phyloP scores from a whole-genome alignment of 2,113 vertebrate genomes.

The Guaruba guarouba region DNA sequence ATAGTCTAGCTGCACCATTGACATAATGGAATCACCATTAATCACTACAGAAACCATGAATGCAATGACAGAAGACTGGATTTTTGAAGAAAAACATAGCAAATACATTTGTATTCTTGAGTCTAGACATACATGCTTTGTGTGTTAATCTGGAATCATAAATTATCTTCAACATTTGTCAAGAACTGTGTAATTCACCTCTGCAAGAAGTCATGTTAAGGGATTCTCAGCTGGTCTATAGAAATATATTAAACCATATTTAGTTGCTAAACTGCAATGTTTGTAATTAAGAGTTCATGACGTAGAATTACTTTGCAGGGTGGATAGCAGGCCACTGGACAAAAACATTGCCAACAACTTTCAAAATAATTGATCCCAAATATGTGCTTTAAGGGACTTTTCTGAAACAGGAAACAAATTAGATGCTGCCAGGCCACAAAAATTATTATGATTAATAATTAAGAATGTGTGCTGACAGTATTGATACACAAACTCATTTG shows the following conservation, averaged over 20 bases:
- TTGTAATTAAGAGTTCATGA: background rate
- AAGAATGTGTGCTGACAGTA: background rate
- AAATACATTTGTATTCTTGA: background rate
- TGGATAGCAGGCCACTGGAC: background rate
- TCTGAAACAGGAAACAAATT: background rate
- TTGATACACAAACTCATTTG: background rate
- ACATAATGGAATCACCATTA: background rate
- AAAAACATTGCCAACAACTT: background rate
- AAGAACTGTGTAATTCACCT: background rate
- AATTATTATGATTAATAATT: background rate
- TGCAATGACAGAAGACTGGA: background rate
- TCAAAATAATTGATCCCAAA: background rate
- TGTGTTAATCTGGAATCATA: background rate
- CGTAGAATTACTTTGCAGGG: background rate
- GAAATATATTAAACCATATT: background rate
- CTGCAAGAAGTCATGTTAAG: background rate
- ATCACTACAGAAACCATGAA: background rate
- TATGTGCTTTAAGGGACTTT: background rate
- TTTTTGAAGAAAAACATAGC: slow-evolving; percentile 15
- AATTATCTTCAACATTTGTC: background rate
- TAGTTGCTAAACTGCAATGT: background rate
- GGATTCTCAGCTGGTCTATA: background rate
- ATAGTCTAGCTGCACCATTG: background rate
- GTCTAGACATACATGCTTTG: background rate
- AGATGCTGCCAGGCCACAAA: background rate